Evolutionary conservation across 1,140 invertebrate genomes (phyloP).

Genomic region (Aporrectodea caliginosa): DNA sequence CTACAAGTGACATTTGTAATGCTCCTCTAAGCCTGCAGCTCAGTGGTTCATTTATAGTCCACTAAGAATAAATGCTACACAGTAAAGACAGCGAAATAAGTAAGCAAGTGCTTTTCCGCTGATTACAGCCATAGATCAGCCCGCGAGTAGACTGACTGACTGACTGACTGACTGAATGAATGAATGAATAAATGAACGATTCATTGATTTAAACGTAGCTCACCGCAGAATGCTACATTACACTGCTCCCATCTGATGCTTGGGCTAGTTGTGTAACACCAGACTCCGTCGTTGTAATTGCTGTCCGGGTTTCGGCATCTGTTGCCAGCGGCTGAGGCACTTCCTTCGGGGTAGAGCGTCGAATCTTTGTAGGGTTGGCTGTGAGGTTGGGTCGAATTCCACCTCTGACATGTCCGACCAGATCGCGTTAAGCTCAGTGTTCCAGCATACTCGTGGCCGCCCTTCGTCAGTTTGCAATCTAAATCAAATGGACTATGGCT

Average conservation of each 20-base stretch:
- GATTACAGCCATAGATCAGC: no score
- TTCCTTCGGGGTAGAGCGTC: background rate
- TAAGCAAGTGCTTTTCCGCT: no score
- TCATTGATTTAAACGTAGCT: no score
- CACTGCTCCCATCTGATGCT: background rate
- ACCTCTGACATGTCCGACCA: background rate
- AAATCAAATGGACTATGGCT: no score
- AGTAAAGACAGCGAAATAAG: no score
- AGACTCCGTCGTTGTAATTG: background rate
- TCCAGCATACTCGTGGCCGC: background rate
- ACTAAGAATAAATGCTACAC: no score
- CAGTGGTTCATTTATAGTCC: no score
- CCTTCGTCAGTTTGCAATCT: background rate
- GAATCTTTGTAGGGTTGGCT: background rate
- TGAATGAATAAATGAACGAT: no score
- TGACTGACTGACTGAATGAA: no score
- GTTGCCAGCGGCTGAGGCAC: background rate
- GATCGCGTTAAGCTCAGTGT: background rate
- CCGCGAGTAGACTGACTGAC: no score
- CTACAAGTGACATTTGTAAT: no score
- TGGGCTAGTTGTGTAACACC: background rate
- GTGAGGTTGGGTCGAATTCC: background rate
- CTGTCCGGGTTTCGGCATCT: background rate
- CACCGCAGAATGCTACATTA: background rate
- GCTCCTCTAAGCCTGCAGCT: no score